A percentile compares a stretch with the other conserved stretches of the same genome.
Conservation (phyloP, 2,113 vertebrate genomes). For the Lates calcarifer region DNA sequence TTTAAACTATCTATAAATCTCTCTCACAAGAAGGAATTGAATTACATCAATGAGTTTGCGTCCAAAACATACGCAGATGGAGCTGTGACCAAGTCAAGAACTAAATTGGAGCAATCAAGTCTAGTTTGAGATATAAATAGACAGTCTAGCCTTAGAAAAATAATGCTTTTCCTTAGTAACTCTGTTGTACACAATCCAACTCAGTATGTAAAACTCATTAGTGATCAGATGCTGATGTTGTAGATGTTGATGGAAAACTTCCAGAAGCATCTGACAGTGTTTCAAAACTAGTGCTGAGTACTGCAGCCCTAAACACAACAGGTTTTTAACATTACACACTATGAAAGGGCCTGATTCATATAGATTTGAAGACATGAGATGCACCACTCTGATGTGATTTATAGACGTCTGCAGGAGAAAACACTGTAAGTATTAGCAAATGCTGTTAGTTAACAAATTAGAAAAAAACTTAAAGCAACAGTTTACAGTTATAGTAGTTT, state of each 20-base stretch:
- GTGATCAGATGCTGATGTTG: not conserved
- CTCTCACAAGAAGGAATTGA: not conserved
- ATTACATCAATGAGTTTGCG: constrained; percentile 3
- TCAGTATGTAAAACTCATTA: not conserved
- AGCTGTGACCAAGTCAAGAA: not conserved
- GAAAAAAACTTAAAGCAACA: too few relatives aligned
- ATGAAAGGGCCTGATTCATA: not conserved
- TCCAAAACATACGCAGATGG: not conserved
- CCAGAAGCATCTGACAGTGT: not conserved
- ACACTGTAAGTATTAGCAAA: not conserved
- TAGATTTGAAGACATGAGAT: not conserved
- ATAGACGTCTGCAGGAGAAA: not conserved
- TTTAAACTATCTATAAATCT: constrained; percentile 42
- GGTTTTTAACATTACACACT: not conserved
- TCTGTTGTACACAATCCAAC: not conserved
- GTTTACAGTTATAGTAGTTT: too few relatives aligned
- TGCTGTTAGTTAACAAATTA: too few relatives aligned
- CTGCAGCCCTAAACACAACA: not conserved
- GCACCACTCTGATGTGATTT: not conserved
- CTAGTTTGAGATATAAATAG: not conserved
- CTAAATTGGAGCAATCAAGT: not conserved
- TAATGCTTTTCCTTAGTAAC: not conserved
- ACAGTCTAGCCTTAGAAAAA: not conserved
- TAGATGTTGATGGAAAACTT: not conserved
- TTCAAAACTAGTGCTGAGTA: not conserved